These are phyloP conservation scores for Astur gentilis DNA, from an alignment of 2,113 vertebrate genomes.

Conservation along the genomic window DNA sequence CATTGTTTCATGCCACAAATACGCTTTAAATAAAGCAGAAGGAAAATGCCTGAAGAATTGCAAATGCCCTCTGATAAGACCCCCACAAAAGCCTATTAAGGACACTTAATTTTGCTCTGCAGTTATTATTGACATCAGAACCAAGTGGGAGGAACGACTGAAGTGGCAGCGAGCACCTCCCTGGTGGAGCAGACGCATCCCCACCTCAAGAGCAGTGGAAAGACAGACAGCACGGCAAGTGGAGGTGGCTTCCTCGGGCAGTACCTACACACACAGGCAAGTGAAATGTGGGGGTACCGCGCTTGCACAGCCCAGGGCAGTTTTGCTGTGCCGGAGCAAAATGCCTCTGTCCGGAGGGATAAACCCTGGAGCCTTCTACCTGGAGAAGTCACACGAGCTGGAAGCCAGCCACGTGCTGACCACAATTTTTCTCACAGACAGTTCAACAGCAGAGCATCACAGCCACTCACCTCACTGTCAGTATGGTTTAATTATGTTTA, in stretches of 20 bases:
- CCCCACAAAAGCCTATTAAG: not conserved
- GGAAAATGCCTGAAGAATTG: not conserved
- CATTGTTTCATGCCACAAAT: not conserved
- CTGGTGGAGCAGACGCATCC: rapidly evolving
- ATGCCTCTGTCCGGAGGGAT: rapidly evolving
- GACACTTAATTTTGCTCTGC: not conserved
- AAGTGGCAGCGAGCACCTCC: not conserved
- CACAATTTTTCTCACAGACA: rapidly evolving
- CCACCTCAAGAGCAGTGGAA: rapidly evolving
- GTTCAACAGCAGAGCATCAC: not conserved
- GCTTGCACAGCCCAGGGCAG: rapidly evolving
- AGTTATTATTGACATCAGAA: not conserved
- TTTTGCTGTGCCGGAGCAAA: rapidly evolving
- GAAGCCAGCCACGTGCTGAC: not conserved
- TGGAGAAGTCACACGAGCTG: not conserved
- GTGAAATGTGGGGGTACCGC: rapidly evolving
- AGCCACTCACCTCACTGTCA: not conserved
- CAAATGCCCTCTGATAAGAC: not conserved
- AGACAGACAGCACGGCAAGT: rapidly evolving
- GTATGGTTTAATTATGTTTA: rapidly evolving
- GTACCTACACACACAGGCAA: not conserved
- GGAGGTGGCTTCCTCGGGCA: not conserved
- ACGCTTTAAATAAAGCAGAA: not conserved
- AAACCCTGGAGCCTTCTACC: not conserved
- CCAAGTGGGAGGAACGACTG: rapidly evolving